phyloP scores from a whole-genome alignment of 2,113 vertebrate species.

The Dromas ardeola region DNA sequence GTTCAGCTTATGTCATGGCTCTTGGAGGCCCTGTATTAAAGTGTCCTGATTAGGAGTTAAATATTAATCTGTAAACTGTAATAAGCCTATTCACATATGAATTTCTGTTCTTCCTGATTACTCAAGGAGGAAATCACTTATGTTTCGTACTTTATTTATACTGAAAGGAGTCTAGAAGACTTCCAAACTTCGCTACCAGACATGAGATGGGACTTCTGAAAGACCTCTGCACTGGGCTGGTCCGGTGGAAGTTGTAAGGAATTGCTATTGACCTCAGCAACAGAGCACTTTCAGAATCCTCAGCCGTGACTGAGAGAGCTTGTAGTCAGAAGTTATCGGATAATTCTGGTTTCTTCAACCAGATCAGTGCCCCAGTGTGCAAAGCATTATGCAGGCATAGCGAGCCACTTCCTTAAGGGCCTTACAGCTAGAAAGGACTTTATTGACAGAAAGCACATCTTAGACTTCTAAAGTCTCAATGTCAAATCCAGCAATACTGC shows the following conservation, averaged over 20 bases:
- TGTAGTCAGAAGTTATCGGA: neutral
- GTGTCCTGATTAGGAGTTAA: neutral
- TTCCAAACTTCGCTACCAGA: neutral
- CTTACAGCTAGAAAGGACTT: neutral
- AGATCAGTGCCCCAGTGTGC: neutral
- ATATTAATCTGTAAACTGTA: neutral
- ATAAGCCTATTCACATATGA: neutral
- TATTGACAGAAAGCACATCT: neutral
- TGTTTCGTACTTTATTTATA: neutral
- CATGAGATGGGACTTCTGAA: neutral
- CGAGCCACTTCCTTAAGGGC: neutral
- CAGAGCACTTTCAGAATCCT: neutral
- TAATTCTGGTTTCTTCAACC: constrained; percentile 2
- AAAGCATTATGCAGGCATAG: neutral
- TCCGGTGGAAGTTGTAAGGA: neutral
- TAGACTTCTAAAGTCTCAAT: constrained; percentile 9
- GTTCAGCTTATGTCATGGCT: neutral
- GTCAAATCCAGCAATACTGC: neutral
- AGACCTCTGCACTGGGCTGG: neutral
- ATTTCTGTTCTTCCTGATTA: neutral
- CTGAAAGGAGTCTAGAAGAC: neutral
- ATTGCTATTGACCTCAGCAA: neutral
- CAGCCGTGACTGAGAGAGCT: neutral
- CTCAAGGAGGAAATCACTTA: neutral
- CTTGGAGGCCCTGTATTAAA: neutral